Conservation (phyloP, 2,113 vertebrate species). For the Gymnocephalus cernua region DNA sequence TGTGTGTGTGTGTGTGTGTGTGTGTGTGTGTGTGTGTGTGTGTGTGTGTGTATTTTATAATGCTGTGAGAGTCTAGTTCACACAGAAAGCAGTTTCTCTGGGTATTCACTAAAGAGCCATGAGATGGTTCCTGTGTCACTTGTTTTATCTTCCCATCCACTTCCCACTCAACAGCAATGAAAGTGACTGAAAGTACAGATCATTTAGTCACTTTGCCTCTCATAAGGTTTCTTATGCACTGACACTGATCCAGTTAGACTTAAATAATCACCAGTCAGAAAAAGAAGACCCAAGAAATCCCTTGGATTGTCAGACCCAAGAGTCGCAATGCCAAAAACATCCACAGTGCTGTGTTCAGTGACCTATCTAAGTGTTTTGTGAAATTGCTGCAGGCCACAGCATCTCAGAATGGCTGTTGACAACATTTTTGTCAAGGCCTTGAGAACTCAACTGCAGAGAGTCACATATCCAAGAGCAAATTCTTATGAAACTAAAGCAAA, state of each 20-base stretch:
- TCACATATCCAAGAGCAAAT: neutral
- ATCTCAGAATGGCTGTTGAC: conserved; percentile 8
- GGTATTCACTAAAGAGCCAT: neutral
- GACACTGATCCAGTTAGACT: neutral
- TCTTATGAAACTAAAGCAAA: neutral
- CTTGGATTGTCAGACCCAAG: neutral
- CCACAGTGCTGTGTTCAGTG: conserved; percentile 20
- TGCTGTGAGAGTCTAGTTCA: too few relatives aligned
- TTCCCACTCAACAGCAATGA: neutral
- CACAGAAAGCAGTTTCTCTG: too few relatives aligned
- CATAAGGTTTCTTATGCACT: neutral
- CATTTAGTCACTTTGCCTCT: neutral
- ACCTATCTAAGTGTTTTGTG: conserved; percentile 22
- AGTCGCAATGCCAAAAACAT: conserved; percentile 10
- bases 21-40: too few relatives aligned
- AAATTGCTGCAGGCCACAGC: conserved; percentile 30
- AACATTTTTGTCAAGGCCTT: conserved; percentile 27
- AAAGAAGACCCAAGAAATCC: neutral
- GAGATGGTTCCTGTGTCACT: neutral
- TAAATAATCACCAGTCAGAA: neutral
- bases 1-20: too few relatives aligned
- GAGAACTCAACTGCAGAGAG: neutral
- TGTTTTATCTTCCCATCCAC: neutral
- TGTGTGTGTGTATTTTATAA: too few relatives aligned
- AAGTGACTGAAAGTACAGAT: neutral